phyloP scores from a whole-genome alignment of 2,888 invertebrate species.

The Proisotoma minuta region DNA sequence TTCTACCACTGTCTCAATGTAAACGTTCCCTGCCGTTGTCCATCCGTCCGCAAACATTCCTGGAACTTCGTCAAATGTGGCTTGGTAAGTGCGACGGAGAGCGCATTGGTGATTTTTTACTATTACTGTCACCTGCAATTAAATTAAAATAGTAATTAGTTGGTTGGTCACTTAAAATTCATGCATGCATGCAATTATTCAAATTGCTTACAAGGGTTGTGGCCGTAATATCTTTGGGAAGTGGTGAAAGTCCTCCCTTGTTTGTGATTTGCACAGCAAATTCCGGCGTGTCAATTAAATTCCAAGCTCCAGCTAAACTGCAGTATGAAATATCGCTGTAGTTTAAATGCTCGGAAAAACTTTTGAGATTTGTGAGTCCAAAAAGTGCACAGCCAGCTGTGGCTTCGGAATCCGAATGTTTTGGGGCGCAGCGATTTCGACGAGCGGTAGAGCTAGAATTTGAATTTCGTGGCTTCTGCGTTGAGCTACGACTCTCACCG shows the following conservation, averaged over 20 bases:
- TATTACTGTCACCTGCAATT: slow-evolving; percentile 45
- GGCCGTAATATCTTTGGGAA: slow-evolving; percentile 46
- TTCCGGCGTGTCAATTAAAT: slow-evolving; percentile 44
- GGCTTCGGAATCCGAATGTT: slow-evolving; percentile 24
- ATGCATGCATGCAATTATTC: background rate
- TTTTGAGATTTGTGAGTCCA: slow-evolving; percentile 47
- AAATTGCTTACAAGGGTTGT: slow-evolving; percentile 45
- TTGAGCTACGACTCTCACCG: slow-evolving; percentile 14
- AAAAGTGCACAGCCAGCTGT: slow-evolving; percentile 45
- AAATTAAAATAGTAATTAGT: background rate
- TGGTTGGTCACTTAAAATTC: background rate
- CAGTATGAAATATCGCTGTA: slow-evolving; percentile 40
- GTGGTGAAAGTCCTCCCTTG: slow-evolving; percentile 44
- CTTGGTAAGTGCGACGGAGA: slow-evolving; percentile 46
- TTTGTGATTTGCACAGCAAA: slow-evolving; percentile 47
- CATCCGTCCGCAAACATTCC: slow-evolving; percentile 46
- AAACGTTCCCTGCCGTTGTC: slow-evolving; percentile 44
- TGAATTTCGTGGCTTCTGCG: too few relatives aligned
- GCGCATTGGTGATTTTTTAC: slow-evolving; percentile 46
- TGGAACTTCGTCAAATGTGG: slow-evolving; percentile 45
- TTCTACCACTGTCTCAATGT: slow-evolving; percentile 42
- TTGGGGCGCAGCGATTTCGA: slow-evolving; percentile 39
- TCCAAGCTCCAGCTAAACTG: slow-evolving; percentile 46
- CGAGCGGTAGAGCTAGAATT: too few relatives aligned
- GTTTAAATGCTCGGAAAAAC: slow-evolving; percentile 44